Base-by-base conservation (phyloP, 1,140 invertebrate species). In the Hypsibius dujardini region DNA sequence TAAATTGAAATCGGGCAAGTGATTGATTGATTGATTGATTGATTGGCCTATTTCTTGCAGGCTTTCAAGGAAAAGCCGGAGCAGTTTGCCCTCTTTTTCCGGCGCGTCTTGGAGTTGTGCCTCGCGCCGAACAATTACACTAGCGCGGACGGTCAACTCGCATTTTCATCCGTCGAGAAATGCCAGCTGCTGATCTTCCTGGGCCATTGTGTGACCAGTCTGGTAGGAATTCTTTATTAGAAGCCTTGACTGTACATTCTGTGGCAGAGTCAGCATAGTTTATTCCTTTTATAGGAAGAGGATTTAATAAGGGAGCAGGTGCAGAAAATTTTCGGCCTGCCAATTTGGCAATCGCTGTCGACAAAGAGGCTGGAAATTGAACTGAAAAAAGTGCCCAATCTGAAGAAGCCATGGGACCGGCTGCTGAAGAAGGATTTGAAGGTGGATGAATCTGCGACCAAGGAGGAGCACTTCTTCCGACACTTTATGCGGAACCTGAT, bases 191-290 rank as follows among this genome's bases (percentile, higher is more conserved):
- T 98, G 1, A 84, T 95, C 12, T 96, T 98, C 79, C 80, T 98
- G 0, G 94, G 93, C 78, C 92, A 97, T 78, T 92, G 92, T 77
- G 95, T 98, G 74, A 96, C 95, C 76, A 95, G 91, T 75, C 76
- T 86, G 74, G 82, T 82, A 74, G 75, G 79, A 76, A 69, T 73
- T 47, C 59, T 28, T 46, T 14, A 28, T 28, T 28, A 28, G 28
- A 28, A 28, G 28, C 47, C 47, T 71, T 2, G 47, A 73, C 74
- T 76, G n/a, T 14, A 28, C 28, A 28, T 75, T 74, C 46, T 2
- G 12, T n/a, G 42, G 15, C n/a, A 56, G 7, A 56, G 7, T 56
- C 7, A 56, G n/a, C 50, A 28, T 28, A 56, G 50, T 56, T 12
- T n/a, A n/a, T 56, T 56, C 7, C n/a, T 7, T 56, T 7, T n/a